Evolutionary conservation across 2,888 invertebrate species (phyloP), one percentile per base, ranked within the genome.

Genomic region (Drosophila ezoana): DNA sequence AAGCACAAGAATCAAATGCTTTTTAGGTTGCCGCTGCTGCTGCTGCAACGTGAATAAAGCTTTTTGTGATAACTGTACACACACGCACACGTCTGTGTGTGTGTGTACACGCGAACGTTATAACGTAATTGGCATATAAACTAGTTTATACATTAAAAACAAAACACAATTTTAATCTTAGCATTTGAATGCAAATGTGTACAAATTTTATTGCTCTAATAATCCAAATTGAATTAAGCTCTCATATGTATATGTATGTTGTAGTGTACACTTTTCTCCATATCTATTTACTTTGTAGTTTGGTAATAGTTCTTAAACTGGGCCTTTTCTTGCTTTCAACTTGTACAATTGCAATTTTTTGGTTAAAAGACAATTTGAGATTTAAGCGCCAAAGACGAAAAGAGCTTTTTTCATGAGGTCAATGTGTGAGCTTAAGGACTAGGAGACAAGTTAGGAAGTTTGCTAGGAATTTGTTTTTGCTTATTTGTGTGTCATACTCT

Each of bases 261-360:
- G 47, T 75, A 75, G 74, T 28, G 28, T 47, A 66, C 38, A 66
- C 57, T 49, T 65, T 66, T 64, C 59, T 52, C 23, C 32, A 54
- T 43, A 56, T 59, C 35, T 72, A 72, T 63, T 68, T 76, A 76
- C 68, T 72, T 72, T 72, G 75, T 75, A 76, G 72, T 76, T 71
- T 75, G 67, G 62, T 76, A 65, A 77, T 64, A 73, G 62, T 72
- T 62, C 44, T 70, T 52, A 56, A 45, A 63, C 38, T 73, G 71
- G 71, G 63, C 62, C 72, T 65, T 72, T 58, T 61, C 56, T 66
- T 74, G 71, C 78, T 76, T 67, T 77, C 67, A 77, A 75, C 75
- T 75, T 75, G 72, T 76, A 76, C 72, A 63, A 44, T 57, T 76
- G 62, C 47, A 40, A 58, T 20, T 32, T 33, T 33, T 28, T 28